A percentile compares a stretch with the other conserved stretches of the same genome.
These are phyloP conservation scores for Meiosimyza decipiens DNA, from an alignment of 2,888 invertebrate genomes.

Conservation along the genomic window DNA sequence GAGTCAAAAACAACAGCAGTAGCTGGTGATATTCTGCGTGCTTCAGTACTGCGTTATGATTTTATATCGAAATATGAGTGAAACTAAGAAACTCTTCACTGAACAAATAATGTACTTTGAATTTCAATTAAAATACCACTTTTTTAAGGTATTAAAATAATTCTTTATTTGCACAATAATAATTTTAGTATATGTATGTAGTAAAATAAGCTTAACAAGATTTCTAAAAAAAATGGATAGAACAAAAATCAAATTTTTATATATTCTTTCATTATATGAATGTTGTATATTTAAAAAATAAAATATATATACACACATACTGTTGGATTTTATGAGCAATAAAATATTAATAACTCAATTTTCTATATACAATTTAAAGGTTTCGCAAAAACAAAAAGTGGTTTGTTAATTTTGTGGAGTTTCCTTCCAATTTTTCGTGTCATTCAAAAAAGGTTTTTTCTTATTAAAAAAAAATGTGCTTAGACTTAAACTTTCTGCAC, in stretches of 20 bases:
- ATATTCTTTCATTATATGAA: constrained; percentile 35
- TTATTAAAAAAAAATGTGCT: background rate
- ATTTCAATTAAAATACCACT: background rate
- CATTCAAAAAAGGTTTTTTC: constrained; percentile 14
- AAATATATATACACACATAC: constrained; percentile 27
- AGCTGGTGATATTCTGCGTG: constrained; percentile 57
- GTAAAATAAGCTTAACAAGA: too few relatives aligned
- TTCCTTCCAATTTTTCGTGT: constrained; percentile 9
- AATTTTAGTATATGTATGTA: background rate
- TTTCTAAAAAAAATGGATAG: background rate
- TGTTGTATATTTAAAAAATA: constrained; percentile 33
- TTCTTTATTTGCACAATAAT: background rate
- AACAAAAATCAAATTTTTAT: constrained; percentile 12
- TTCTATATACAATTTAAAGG: constrained; percentile 19
- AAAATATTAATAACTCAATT: constrained; percentile 39
- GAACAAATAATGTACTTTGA: background rate
- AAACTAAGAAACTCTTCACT: background rate
- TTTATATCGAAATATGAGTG: constrained; percentile 64
- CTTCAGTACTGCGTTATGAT: constrained; percentile 63
- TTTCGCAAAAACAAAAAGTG: constrained; percentile 25
- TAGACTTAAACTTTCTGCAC: constrained; percentile 51
- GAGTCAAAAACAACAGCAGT: constrained; percentile 48
- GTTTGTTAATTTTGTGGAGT: constrained; percentile 31
- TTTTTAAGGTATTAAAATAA: too few relatives aligned
- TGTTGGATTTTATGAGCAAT: constrained; percentile 32